These are phyloP conservation scores for Seladonia tumulorum DNA, from an alignment of 2,888 invertebrate species.

Conservation along the genomic window DNA sequence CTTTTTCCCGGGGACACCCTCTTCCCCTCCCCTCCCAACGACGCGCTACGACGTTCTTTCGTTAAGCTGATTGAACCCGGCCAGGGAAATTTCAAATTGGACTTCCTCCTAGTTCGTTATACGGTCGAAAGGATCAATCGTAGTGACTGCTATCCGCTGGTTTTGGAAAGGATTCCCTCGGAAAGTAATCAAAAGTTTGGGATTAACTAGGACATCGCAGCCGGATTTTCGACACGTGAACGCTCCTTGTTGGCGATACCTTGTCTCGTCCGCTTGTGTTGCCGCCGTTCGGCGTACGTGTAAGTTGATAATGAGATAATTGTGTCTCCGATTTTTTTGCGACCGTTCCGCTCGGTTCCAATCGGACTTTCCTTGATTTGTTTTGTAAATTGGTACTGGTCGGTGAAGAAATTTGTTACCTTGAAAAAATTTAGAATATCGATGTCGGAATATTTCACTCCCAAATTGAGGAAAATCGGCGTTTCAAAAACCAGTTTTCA, in stretches of 20 bases:
- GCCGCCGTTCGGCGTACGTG: not conserved
- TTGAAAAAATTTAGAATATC: not conserved
- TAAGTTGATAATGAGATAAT: constrained; percentile 18
- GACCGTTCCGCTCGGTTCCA: not conserved
- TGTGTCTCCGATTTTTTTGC: not conserved
- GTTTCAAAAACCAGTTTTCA: too few relatives aligned
- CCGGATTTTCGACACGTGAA: constrained; percentile 48
- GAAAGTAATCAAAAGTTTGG: constrained; percentile 60
- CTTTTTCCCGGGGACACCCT: not conserved
- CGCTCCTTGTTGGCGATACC: constrained; percentile 22
- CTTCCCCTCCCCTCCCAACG: not conserved
- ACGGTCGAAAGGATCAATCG: constrained; percentile 60
- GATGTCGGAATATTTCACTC: not conserved
- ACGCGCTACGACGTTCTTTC: constrained; percentile 51
- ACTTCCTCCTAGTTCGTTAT: constrained; percentile 63
- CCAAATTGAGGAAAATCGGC: not conserved
- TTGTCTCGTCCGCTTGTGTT: not conserved
- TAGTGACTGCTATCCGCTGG: constrained; percentile 53
- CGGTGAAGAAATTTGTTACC: not conserved
- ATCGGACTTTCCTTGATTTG: too few relatives aligned
- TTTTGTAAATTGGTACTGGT: not conserved
- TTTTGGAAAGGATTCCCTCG: constrained; percentile 54
- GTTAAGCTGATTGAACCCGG: constrained; percentile 70
- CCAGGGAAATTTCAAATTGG: constrained; percentile 56
- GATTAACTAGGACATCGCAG: constrained; percentile 56